Base-by-base conservation (phyloP, 1,140 invertebrate species). In the Nylanderia fulva region DNA sequence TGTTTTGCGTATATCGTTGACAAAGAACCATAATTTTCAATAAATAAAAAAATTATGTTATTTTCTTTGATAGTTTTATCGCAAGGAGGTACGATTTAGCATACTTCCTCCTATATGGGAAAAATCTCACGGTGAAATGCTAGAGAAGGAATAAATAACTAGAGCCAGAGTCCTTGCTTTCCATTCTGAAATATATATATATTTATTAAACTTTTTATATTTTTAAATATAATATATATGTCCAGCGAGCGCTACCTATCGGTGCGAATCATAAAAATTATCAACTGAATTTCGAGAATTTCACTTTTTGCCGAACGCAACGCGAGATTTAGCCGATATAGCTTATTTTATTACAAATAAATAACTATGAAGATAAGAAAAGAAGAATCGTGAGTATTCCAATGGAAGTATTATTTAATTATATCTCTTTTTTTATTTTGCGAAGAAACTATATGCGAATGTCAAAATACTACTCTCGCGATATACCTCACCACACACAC, bases 401-500 rank as follows among this genome's bases (percentile, higher is more conserved):
- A 82, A 71, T 29, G 52, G 24, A 72, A 72, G 52, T 60, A 82
- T 15, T 54, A 48, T 48, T 82, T 71, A 33, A 60, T 72, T 45
- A n/a, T 4, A 7, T 52, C 21, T 18, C 13, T 79, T 18, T 24
- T 39, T 54, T 69, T 36, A n/a, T 52, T 77, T 13, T 56, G 52
- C 48, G 29, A 82, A 71, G 24, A 69, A 71, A 82, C 66, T 82
- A 82, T 58, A 71, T n/a, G n/a, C 5, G 48, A 72, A 82, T 82
- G 77, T 82, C 77, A 82, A 82, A 82, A 82, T 82, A 82, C 77
- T 82, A 82, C 52, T 82, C 66, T 72, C 66, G 52, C 66, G 77
- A 72, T 82, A 72, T 72, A 82, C 33, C 15, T 82, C 77, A 33
- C 29, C 29, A 33, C 29, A n/a, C n/a, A n/a, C n/a, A n/a, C n/a